Base-by-base conservation (phyloP, 2,797 vertebrate genomes). In the Sebastes cheni region DNA sequence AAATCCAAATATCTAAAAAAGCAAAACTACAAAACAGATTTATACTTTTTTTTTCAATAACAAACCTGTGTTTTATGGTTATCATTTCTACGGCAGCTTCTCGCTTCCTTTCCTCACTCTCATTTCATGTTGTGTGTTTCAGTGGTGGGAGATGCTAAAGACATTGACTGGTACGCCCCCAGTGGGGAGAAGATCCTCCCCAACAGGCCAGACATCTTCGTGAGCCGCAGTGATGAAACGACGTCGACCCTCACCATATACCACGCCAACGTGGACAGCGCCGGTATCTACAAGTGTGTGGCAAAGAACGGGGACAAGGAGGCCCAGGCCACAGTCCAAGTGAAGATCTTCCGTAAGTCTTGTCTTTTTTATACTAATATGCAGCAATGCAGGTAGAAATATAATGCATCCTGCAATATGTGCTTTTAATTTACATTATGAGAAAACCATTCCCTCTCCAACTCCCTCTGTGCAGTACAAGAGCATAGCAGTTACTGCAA, bases 221-320 rank as follows among this genome's bases (percentile, higher is more conserved):
- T 99, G 88, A 96, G 94, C 81, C 95, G 95, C 76, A 96, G 78
- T 0, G 98, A 98, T 4, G 97, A 98, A n/a, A 87, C 91, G 52
- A 95, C 94, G 0, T 97, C 97, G 1, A 97, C 96, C 0, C 98
- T 99, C 79, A 99, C 97, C 89, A 99, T 99, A 85, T 99, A 99
- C 95, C 97, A 97, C 0, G 98, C 97, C 85, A 95, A 95, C 56
- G 96, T 98, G 1, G 97, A 99, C 20, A 97, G 96, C 1, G 97
- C 98, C 0, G 98, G 99, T 75, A 98, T 98, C 92, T 99, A 99
- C 93, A 99, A 97, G 92, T 99, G 99, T 1, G 96, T 99, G 81
- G 97, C 98, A 56, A 97, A 93, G 29, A 90, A 80, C 4, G 96
- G 94, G 0, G 97, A 97, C 65, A 95, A 95, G n/a, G 97, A 98